Evolutionary conservation across 2,888 invertebrate species (phyloP), one percentile per base, ranked within the genome.

Genomic region (Mesorhabditis belari): DNA sequence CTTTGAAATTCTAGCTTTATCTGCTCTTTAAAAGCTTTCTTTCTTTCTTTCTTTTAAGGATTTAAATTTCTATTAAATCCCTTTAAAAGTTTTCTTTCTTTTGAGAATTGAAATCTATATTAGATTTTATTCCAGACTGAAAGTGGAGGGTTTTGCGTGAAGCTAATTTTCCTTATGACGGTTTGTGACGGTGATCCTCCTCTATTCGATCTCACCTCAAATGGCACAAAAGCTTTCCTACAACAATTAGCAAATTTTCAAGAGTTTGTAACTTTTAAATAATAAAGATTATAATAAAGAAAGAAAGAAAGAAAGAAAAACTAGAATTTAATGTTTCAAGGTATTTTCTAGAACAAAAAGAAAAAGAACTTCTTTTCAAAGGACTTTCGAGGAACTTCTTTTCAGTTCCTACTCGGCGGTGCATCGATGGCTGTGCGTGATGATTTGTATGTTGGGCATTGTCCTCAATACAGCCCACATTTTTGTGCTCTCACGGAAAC

Each of bases 401-500:
- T 70, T 58, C 64, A 75, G 75, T 35, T 64, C 66, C 49, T 75
- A 75, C 63, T 66, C 72, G 9, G 44, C 35, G 4, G 51, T 69
- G 44, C 75, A 75, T 56, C 63, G 73, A 5, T 71, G 69, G 50
- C 59, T 71, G 60, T 70, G 70, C 54, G 57, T 74, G 3, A 24
- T 69, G 24, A 64, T 75, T 28, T 75, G 75, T 52, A 64, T 68
- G 4, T 49, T 67, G 27, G 75, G 75, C 17, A 64, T 74, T 12
- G 55, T 69, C 19, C 66, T 73, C 51, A 75, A 75, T 58, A 60
- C 59, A 24, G 61, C 74, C 5, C 75, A 75, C 59, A 73, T 71
- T 29, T 69, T 68, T 63, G 74, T 75, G 25, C 63, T 75, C 44
- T 60, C 61, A 2, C 49, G 60, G 17, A 52, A 57, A 2, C 56